Evolutionary conservation across 2,888 invertebrate species (phyloP).

Genomic region (Adelognathus sp.): DNA sequence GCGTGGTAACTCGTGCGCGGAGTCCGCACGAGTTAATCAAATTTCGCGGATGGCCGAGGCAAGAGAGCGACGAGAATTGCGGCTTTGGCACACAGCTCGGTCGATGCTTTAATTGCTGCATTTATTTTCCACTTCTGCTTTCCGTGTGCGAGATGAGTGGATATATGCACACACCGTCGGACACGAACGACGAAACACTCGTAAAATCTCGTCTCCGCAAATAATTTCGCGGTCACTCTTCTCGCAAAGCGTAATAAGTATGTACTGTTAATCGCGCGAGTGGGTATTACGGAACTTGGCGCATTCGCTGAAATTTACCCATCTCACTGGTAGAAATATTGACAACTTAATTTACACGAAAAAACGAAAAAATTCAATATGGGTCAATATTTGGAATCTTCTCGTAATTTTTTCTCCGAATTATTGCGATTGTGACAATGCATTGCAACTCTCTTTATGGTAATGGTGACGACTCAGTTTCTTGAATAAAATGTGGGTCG

Average conservation of each 20-base stretch:
- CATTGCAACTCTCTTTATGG: background rate
- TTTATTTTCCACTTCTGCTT: constrained; percentile 54
- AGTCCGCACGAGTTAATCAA: constrained; percentile 65
- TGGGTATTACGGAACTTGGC: background rate
- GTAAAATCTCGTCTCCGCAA: constrained; percentile 51
- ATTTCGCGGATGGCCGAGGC: constrained; percentile 36
- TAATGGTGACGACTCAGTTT: background rate
- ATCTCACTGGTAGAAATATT: background rate
- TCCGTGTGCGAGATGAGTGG: constrained; percentile 5
- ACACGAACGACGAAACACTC: constrained; percentile 36
- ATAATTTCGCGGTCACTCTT: constrained; percentile 39
- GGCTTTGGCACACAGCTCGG: background rate
- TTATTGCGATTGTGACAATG: background rate
- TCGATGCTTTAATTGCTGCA: constrained; percentile 60
- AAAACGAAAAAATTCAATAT: background rate
- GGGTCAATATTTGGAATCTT: background rate
- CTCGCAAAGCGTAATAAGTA: background rate
- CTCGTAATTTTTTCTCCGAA: background rate
- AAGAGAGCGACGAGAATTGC: constrained; percentile 36
- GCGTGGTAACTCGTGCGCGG: constrained; percentile 28
- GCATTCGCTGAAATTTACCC: background rate
- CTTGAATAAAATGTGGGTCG: background rate
- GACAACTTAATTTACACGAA: constrained; percentile 19
- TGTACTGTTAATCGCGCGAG: background rate
- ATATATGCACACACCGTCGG: constrained; percentile 2